phyloP scores from a whole-genome alignment of 1,140 invertebrate species.

The Gryllus bimaculatus region DNA sequence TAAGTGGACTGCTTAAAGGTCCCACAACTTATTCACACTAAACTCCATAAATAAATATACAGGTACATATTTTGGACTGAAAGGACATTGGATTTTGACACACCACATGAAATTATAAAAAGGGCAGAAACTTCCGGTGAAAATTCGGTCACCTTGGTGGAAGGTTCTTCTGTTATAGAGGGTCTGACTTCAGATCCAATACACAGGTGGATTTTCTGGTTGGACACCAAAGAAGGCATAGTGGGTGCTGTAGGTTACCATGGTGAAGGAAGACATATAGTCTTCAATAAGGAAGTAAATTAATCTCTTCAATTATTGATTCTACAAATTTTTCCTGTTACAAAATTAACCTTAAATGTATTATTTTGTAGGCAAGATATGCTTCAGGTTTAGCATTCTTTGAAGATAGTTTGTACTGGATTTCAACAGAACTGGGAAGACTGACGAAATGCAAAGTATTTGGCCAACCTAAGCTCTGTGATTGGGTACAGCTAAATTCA shows the following conservation, averaged over 20 bases:
- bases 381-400: not conserved
- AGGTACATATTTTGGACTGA: not conserved
- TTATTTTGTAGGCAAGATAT: not conserved
- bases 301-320: not conserved
- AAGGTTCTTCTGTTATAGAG: not conserved
- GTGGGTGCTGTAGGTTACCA: not conserved
- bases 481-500: not conserved
- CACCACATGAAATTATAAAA: not conserved
- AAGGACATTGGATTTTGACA: not conserved
- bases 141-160: not conserved
- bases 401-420: not conserved
- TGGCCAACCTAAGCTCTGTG: not conserved
- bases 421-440: not conserved
- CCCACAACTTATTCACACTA: not conserved
- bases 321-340: not conserved
- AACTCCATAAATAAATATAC: not conserved
- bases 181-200: not conserved
- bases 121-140: not conserved
- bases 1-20: not conserved
- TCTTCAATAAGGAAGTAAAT: not conserved
- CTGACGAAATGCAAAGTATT: not conserved
- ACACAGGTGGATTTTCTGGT: not conserved
- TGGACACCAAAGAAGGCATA: not conserved
- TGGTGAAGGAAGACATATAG: not conserved
- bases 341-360: not conserved